A percentile compares a stretch with the other conserved stretches of the same genome.
phyloP scores from a whole-genome alignment of 2,888 invertebrate species.

The Melikaiella ostensackeni region DNA sequence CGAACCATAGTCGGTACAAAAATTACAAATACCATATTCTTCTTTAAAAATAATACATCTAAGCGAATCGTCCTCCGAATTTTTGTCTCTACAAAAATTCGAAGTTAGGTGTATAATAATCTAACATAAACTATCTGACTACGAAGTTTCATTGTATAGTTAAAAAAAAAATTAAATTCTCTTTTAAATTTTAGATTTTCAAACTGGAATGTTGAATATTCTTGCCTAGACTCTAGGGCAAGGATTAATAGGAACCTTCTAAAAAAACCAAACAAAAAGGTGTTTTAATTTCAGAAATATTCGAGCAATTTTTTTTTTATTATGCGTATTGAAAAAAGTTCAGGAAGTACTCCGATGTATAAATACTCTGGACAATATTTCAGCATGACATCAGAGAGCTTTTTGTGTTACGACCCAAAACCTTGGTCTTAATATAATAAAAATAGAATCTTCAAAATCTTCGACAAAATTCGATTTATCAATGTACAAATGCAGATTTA shows the following conservation, averaged over 20 bases:
- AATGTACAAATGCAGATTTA: not conserved
- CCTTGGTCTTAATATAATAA: not conserved
- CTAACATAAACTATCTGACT: not conserved
- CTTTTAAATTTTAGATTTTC: not conserved
- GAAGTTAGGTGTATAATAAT: not conserved
- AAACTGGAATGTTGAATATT: not conserved
- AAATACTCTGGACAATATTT: not conserved
- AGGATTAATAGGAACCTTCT: not conserved
- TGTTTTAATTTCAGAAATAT: not conserved
- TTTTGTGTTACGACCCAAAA: not conserved
- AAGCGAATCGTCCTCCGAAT: slow-evolving; percentile 14
- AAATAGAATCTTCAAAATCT: not conserved
- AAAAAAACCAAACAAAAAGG: not conserved
- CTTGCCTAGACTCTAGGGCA: slow-evolving; percentile 17
- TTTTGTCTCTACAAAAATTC: not conserved
- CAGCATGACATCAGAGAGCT: not conserved
- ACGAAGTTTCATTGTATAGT: not conserved
- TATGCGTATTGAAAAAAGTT: not conserved
- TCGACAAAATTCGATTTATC: not conserved
- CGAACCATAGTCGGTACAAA: slow-evolving; percentile 23
- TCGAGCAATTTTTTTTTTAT: not conserved
- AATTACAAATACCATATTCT: slow-evolving; percentile 27
- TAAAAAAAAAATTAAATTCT: slow-evolving; percentile 6
- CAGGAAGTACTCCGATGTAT: not conserved
- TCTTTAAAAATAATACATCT: slow-evolving; percentile 14